Percentiles rank a stretch among this genome's conserved stretches.
These are phyloP conservation scores for Hoplodrina ambigua DNA, from an alignment of 2,888 invertebrate species.

Conservation along the genomic window DNA sequence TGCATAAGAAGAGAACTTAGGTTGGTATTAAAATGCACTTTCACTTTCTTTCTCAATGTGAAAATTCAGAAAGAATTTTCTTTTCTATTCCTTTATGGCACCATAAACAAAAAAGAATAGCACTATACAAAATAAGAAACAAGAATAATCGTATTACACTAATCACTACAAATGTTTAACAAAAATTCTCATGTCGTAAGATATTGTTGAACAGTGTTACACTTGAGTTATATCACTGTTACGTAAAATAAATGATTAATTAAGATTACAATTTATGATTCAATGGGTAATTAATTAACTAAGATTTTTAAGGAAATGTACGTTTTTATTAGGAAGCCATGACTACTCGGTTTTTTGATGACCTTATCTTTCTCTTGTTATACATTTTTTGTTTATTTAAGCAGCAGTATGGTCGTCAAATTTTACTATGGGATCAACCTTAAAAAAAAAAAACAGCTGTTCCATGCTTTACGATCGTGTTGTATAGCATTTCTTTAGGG, in stretches of 20 bases:
- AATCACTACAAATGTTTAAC: slow-evolving; percentile 39
- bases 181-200: slow-evolving; percentile 52
- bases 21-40: no score
- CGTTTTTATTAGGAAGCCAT: slow-evolving; percentile 35
- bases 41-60: no score
- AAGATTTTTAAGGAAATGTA: slow-evolving; percentile 39
- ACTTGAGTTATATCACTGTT: slow-evolving; percentile 53
- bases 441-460: no score
- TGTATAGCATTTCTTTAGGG: no score
- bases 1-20: no score
- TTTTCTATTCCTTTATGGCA: not conserved
- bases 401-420: no score
- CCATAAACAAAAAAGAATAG: slow-evolving; percentile 4
- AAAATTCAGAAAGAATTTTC: not conserved
- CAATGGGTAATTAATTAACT: slow-evolving; percentile 60
- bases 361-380: not conserved
- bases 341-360: slow-evolving; percentile 3
- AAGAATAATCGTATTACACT: not conserved
- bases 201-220: slow-evolving; percentile 14
- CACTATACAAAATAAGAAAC: slow-evolving; percentile 4
- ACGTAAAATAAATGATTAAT: slow-evolving; percentile 58
- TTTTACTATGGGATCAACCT: no score
- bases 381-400: no score
- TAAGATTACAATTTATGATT: slow-evolving; percentile 66
- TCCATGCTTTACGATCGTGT: no score